Evolutionary conservation across 2,797 vertebrate genomes (phyloP).

Genomic region (Hippocampus kuda): DNA sequence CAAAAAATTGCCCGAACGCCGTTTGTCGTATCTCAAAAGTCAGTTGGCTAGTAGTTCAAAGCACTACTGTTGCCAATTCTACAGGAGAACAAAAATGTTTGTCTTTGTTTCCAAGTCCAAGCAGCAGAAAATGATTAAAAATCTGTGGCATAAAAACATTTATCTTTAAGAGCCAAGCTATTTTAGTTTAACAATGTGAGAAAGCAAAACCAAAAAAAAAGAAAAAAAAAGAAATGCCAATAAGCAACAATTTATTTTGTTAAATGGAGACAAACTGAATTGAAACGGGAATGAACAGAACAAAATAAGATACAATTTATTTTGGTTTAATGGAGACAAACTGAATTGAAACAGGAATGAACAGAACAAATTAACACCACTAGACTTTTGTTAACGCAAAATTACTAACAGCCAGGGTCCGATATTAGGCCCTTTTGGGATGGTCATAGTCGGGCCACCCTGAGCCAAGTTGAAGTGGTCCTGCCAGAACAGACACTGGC

Average conservation of each 20-base stretch:
- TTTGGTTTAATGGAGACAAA: background rate
- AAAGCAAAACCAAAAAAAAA: background rate
- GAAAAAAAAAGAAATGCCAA: background rate
- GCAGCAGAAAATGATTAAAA: background rate
- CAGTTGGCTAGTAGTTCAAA: background rate
- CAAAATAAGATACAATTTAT: background rate
- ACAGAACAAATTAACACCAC: background rate
- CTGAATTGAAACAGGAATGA: background rate
- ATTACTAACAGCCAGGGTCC: background rate
- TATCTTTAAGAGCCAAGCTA: too few relatives aligned
- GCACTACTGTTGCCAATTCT: background rate
- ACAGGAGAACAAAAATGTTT: background rate
- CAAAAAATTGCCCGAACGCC: too few relatives aligned
- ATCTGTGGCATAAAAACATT: background rate
- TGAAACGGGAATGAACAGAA: background rate
- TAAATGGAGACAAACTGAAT: background rate
- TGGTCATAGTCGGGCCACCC: too few relatives aligned
- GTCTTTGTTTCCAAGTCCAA: background rate
- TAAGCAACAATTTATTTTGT: background rate
- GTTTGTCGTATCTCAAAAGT: too few relatives aligned
- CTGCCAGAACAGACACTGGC: too few relatives aligned
- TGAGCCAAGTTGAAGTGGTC: too few relatives aligned
- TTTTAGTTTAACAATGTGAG: too few relatives aligned
- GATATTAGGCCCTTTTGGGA: too few relatives aligned
- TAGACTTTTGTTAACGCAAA: background rate